These are phyloP conservation scores for Trochalopteron elliotii DNA, from an alignment of 2,113 vertebrate species.

Conservation along the genomic window DNA sequence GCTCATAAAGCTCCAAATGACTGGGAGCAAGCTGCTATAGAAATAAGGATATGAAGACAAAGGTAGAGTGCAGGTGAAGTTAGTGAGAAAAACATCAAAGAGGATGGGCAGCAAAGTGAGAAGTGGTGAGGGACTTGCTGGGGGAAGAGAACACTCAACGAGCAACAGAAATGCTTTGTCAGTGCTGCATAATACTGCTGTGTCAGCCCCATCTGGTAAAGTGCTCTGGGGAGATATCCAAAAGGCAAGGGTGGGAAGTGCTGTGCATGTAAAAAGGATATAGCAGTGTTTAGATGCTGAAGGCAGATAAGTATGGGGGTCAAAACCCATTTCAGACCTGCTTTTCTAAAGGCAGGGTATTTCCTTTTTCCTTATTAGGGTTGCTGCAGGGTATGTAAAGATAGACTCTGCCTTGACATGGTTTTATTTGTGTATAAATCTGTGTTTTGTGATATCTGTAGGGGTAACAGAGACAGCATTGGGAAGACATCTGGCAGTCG, in stretches of 20 bases:
- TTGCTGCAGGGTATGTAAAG: not conserved
- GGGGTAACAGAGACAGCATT: conserved; percentile 86
- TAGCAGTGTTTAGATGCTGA: not conserved
- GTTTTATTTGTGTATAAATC: not conserved
- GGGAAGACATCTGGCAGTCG: conserved; percentile 88
- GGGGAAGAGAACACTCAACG: not conserved
- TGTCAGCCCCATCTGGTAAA: not conserved
- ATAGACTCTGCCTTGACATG: not conserved
- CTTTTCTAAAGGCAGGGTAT: not conserved
- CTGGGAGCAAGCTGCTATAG: not conserved
- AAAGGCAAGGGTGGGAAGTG: not conserved
- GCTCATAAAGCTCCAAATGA: not conserved
- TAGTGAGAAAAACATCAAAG: not conserved
- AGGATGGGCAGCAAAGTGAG: not conserved
- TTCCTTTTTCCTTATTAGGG: not conserved
- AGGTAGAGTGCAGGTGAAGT: not conserved
- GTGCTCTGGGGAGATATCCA: not conserved
- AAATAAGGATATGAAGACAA: not conserved
- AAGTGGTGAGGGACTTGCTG: not conserved
- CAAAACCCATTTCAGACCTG: not conserved
- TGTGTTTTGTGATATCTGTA: conserved; percentile 56
- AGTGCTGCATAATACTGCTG: not conserved
- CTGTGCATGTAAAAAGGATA: not conserved
- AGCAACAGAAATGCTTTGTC: not conserved
- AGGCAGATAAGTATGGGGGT: not conserved